Conservation (phyloP, 1,140 invertebrate genomes). For the Zophobas atratus region DNA sequence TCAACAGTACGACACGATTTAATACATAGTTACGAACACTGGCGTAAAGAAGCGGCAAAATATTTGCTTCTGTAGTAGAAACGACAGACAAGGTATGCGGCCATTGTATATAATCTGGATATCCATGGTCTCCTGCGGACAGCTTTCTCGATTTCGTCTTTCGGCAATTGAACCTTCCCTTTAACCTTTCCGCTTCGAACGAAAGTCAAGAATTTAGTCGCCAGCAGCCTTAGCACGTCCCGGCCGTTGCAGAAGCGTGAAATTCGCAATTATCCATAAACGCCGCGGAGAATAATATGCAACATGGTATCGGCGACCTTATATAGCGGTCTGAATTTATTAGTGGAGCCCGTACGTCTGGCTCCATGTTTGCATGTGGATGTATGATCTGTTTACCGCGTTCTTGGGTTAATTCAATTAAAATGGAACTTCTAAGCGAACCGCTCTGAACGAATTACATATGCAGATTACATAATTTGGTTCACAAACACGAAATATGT, state of each 20-base stretch:
- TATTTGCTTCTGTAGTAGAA: too few species aligned
- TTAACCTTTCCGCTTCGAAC: too few species aligned
- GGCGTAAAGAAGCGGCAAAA: too few species aligned
- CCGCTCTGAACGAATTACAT: constrained; percentile 29
- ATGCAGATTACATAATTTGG: constrained; percentile 41
- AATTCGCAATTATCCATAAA: constrained; percentile 37
- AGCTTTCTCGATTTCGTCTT: too few species aligned
- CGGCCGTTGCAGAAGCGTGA: constrained; percentile 17
- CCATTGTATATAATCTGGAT: too few species aligned
- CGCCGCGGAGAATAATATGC: constrained; percentile 23
- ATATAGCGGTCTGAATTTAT: constrained; percentile 40
- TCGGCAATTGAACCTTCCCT: too few species aligned
- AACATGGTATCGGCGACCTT: constrained; percentile 22
- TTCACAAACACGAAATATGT: constrained; percentile 40
- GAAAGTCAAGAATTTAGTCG: too few species aligned
- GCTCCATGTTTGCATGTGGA: constrained; percentile 40
- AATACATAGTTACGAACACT: too few species aligned
- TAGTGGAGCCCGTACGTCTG: constrained; percentile 25
- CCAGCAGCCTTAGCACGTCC: too few species aligned
- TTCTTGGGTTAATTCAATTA: constrained; percentile 39
- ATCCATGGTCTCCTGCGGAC: too few species aligned
- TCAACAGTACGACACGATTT: too few species aligned
- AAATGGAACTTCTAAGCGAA: constrained; percentile 30
- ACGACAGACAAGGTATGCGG: too few species aligned
- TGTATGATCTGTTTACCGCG: constrained; percentile 40